phyloP scores from a whole-genome alignment of 2,113 vertebrate species.

The Plecotus auritus region DNA sequence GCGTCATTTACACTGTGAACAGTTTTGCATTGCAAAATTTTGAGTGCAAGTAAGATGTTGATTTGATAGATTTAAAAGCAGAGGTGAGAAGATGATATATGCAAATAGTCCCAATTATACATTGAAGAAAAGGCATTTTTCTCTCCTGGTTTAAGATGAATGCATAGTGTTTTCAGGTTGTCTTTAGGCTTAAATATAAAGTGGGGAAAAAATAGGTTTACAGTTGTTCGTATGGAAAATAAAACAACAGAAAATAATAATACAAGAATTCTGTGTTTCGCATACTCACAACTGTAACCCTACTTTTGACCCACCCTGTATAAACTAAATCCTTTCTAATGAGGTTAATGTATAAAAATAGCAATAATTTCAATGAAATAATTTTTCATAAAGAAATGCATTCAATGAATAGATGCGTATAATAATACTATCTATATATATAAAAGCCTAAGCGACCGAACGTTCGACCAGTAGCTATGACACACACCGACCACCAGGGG shows the following conservation, averaged over 20 bases:
- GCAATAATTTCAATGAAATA: not conserved
- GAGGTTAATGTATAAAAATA: not conserved
- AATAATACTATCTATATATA: not conserved
- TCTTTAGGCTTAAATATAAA: not conserved
- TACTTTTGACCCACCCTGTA: not conserved
- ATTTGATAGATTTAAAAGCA: slow-evolving; percentile 34
- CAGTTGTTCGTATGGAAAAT: not conserved
- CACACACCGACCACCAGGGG: no score
- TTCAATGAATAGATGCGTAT: slow-evolving; percentile 2
- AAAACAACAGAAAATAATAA: no score
- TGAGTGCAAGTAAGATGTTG: slow-evolving; percentile 46
- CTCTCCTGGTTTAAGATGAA: not conserved
- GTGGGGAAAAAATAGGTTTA: not conserved
- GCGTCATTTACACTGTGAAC: not conserved
- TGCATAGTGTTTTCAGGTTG: slow-evolving; percentile 51
- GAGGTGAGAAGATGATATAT: not conserved
- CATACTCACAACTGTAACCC: not conserved
- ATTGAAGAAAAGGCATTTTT: not conserved
- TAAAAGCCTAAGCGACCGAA: no score
- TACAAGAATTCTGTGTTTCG: not conserved
- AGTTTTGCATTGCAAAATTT: not conserved
- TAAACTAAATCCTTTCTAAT: not conserved
- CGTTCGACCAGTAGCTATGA: no score
- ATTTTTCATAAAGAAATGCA: slow-evolving; percentile 12
- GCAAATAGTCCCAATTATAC: not conserved